Percentiles rank a stretch among this genome's conserved stretches.
These are phyloP conservation scores for Anseranas semipalmata DNA, from an alignment of 2,113 vertebrate genomes.

Conservation along the genomic window DNA sequence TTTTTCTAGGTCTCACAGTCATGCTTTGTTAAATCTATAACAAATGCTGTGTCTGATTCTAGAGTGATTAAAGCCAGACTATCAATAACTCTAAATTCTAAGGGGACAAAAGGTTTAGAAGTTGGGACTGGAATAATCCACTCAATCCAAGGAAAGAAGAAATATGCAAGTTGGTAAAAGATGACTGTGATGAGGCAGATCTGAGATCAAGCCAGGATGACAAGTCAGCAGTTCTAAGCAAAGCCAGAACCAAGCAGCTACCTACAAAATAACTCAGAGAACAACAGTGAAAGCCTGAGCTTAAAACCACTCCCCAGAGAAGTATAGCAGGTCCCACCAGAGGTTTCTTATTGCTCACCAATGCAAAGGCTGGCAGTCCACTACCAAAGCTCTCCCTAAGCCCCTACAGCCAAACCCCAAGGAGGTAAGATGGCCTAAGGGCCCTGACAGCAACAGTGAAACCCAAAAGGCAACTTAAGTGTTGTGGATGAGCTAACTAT, in stretches of 20 bases:
- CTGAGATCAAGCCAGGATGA: background rate
- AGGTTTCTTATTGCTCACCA: background rate
- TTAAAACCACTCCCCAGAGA: background rate
- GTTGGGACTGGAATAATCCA: background rate
- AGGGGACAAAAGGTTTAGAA: background rate
- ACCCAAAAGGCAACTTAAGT: background rate
- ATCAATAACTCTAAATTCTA: background rate
- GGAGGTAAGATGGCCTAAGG: accelerated
- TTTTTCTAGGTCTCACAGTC: background rate
- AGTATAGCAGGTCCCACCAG: background rate
- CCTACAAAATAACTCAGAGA: background rate
- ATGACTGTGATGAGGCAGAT: background rate
- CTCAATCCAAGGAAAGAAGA: background rate
- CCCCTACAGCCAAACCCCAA: accelerated
- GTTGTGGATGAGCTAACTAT: background rate
- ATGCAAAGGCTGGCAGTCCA: background rate
- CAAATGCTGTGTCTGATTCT: background rate
- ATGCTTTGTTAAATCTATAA: background rate
- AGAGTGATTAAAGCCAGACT: background rate
- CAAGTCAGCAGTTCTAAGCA: accelerated
- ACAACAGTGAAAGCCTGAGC: accelerated
- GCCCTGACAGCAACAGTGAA: background rate
- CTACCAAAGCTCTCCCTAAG: background rate
- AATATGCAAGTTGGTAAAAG: background rate
- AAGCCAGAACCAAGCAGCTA: background rate